phyloP scores from a whole-genome alignment of 2,888 invertebrate genomes.

The Penaeus monodon region DNA sequence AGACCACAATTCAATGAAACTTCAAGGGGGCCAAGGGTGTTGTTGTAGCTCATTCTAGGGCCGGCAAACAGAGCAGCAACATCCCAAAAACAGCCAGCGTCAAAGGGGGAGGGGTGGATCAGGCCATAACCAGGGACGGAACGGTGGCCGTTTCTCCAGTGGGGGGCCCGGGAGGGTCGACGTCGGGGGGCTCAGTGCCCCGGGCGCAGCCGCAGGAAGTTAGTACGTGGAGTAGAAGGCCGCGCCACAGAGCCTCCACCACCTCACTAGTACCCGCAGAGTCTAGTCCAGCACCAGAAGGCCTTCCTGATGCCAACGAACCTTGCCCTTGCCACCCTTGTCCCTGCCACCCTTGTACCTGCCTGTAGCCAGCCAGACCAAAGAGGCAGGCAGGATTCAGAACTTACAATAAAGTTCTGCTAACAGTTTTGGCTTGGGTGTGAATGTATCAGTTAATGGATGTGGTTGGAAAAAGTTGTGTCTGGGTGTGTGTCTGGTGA shows the following conservation, averaged over 20 bases:
- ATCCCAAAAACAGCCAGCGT: slow-evolving; percentile 59
- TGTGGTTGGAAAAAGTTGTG: slow-evolving; percentile 12
- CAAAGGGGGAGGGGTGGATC: slow-evolving; percentile 59
- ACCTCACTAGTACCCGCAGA: slow-evolving; percentile 58
- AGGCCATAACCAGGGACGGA: slow-evolving; percentile 48
- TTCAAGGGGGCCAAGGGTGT: slow-evolving; percentile 54
- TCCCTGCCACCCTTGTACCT: slow-evolving; percentile 56
- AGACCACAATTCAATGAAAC: slow-evolving; percentile 37
- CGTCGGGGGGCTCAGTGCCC: slow-evolving; percentile 53
- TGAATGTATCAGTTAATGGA: slow-evolving; percentile 20
- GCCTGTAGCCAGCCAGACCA: slow-evolving; percentile 47
- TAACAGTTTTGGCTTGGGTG: slow-evolving; percentile 20
- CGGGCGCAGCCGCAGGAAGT: slow-evolving; percentile 58
- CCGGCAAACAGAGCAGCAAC: slow-evolving; percentile 59
- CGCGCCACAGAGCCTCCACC: slow-evolving; percentile 64
- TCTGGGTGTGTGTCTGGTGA: slow-evolving; percentile 18
- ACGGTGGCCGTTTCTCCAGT: slow-evolving; percentile 60
- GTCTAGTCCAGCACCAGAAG: slow-evolving; percentile 60
- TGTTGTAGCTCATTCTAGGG: slow-evolving; percentile 60
- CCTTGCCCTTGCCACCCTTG: slow-evolving; percentile 44
- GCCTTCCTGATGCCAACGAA: slow-evolving; percentile 40
- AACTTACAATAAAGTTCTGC: background rate
- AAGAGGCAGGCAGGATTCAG: slow-evolving; percentile 26
- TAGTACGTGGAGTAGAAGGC: slow-evolving; percentile 62
- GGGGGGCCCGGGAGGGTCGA: slow-evolving; percentile 57